These are phyloP conservation scores for Xerus rutilus DNA, from an alignment of 2,797 vertebrate species.

Conservation along the genomic window DNA sequence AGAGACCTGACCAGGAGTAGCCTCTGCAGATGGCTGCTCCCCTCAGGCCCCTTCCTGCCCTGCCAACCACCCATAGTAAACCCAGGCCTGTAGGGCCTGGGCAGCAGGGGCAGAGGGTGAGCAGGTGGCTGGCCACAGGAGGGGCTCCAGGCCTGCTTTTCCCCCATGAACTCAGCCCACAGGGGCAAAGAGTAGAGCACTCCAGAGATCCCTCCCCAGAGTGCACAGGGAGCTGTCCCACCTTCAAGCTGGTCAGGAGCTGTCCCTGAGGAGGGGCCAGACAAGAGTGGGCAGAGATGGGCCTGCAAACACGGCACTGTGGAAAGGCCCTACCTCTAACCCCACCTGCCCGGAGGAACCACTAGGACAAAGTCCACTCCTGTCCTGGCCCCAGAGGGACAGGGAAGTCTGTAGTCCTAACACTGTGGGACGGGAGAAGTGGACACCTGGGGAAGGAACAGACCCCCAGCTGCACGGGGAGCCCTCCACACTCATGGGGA, in stretches of 20 bases:
- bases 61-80: not conserved
- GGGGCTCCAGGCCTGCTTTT: fast-evolving
- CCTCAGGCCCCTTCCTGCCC: too few species aligned
- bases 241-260: not conserved
- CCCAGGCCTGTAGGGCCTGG: fast-evolving
- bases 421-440: too few species aligned
- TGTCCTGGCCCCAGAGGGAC: too few species aligned
- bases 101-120: not conserved
- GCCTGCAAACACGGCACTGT: not conserved
- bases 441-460: too few species aligned
- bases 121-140: not conserved
- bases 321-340: not conserved
- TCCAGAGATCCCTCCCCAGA: not conserved
- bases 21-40: fast-evolving
- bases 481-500: fast-evolving
- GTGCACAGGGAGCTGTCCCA: fast-evolving
- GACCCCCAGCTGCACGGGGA: fast-evolving
- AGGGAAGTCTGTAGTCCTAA: too few species aligned
- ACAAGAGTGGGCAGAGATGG: too few species aligned
- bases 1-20: not conserved
- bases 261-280: not conserved
- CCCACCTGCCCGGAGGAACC: not conserved
- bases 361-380: not conserved
- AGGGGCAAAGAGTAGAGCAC: not conserved
- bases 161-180: not conserved